Evolutionary conservation across 2,888 invertebrate species (phyloP), one percentile per base, ranked within the genome.

Genomic region (Lithophane leautieri): DNA sequence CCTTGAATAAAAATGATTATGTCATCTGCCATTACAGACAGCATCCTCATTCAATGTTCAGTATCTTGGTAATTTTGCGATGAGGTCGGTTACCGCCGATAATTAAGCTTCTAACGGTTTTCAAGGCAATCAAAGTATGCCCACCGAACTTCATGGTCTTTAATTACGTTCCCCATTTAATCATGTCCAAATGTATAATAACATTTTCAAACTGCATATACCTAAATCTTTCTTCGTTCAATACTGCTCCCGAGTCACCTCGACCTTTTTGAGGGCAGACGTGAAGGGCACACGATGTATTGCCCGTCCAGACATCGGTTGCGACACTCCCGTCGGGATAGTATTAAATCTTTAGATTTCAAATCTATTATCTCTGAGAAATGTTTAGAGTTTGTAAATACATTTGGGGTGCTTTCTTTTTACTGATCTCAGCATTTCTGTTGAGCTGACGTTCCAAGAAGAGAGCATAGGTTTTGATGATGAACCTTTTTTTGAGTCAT

Each of bases 191-290:
- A 69, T 62, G 40, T 7, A 50, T 34, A 73, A 34, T 34, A 73
- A 62, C 42, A 67, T 67, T 69, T 74, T 47, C 68, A 76, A 70
- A 74, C 78, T 62, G 25, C 8, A 22, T 50, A 50, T 50, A 50
- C 54, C 54, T 66, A 22, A 69, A 80, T 78, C 40, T 73, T 79
- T 74, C 47, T 56, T 12, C 67, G 76, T 74, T 80, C 81, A 70
- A 75, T 85, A 76, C 74, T 63, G 70, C 76, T 65, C 70, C 63
- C 22, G 65, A 50, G 86, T 86, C 80, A 84, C 86, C 81, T 86
- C 81, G 80, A 87, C 86, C 88, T 88, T 78, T 75, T 34, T 52
- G 63, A 79, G 82, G 77, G 76, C 74, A 70, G 56, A 47, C 66
- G 58, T 73, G 61, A 85, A 85, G 85, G 86, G 70, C 82, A 54